Conservation (phyloP, 2,113 vertebrate genomes). For the Cephalophus harveyi region DNA sequence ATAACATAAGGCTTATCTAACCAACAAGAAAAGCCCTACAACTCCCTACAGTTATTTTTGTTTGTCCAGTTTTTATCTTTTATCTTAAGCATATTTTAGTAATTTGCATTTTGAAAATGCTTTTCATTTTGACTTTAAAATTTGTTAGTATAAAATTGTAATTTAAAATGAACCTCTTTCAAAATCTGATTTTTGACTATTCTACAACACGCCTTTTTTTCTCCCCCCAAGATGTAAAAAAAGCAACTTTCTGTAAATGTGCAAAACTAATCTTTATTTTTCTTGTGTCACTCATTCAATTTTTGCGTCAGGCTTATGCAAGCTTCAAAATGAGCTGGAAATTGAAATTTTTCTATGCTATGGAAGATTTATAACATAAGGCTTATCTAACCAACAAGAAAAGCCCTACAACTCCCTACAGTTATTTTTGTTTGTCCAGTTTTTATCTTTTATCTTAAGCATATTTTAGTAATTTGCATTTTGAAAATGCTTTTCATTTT, state of each 20-base stretch:
- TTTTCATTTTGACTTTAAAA: background rate
- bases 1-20: background rate
- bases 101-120: background rate
- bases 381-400: background rate
- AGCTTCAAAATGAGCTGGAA: background rate
- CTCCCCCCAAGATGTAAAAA: background rate
- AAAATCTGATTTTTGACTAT: background rate
- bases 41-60: background rate
- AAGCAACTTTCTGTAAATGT: background rate
- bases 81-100: background rate
- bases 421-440: background rate
- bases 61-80: background rate
- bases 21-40: background rate
- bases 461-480: background rate
- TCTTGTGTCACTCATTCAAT: background rate
- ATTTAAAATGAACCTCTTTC: background rate
- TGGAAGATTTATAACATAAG: background rate
- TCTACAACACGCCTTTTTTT: background rate
- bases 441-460: background rate
- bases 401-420: background rate
- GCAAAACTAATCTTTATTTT: background rate
- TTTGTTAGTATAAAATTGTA: background rate
- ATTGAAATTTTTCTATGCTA: background rate
- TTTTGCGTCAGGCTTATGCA: background rate
- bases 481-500: background rate